A percentile compares a stretch with the other conserved stretches of the same genome.
Conservation (phyloP, 2,113 vertebrate species). For the Odobenus rosmarus region DNA sequence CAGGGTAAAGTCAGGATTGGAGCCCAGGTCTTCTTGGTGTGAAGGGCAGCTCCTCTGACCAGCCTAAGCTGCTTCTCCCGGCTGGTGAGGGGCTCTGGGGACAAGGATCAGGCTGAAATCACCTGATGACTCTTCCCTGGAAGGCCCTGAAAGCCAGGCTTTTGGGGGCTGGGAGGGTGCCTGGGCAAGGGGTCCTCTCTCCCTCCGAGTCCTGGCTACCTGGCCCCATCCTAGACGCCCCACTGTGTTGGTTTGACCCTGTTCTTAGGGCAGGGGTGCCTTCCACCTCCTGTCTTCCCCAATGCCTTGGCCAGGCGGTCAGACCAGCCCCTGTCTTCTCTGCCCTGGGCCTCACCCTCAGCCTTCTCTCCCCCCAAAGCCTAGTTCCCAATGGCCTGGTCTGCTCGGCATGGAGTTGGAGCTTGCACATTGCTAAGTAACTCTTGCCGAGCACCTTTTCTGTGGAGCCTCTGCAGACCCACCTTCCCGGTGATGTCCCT, state of each 20-base stretch:
- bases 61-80: not conserved
- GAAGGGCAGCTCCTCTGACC: not conserved
- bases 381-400: not conserved
- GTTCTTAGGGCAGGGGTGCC: no score
- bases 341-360: not conserved
- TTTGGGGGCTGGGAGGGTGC: not conserved
- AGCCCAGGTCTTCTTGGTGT: not conserved
- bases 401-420: fast-evolving
- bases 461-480: not conserved
- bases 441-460: not conserved
- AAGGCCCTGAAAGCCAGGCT: not conserved
- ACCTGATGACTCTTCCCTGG: not conserved
- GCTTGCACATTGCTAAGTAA: no score
- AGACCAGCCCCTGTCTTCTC: not conserved
- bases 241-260: not conserved
- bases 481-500: not conserved
- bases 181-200: no score
- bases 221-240: not conserved
- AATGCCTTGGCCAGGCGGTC: fast-evolving
- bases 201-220: not conserved
- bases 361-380: fast-evolving
- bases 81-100: not conserved
- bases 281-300: no score
- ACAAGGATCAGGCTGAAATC: not conserved
- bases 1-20: not conserved